Percentiles rank a stretch among this genome's conserved stretches.
These are phyloP conservation scores for Panzeria rudis DNA, from an alignment of 2,888 invertebrate species.

Conservation along the genomic window DNA sequence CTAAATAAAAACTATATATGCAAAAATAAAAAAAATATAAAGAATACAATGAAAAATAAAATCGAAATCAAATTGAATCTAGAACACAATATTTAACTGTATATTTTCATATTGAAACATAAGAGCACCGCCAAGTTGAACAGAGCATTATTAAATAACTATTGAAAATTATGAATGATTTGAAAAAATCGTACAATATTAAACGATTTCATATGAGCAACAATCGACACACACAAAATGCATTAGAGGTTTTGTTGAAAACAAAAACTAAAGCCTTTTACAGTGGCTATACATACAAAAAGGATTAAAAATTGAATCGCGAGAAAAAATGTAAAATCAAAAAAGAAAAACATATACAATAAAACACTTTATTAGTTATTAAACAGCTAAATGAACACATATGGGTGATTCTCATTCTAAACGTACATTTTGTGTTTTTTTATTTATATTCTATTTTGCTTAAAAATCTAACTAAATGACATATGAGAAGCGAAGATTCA, in stretches of 20 bases:
- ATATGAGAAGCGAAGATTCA: no score
- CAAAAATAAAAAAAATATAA: slow-evolving; percentile 35
- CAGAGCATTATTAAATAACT: slow-evolving; percentile 33
- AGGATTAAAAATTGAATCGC: slow-evolving; percentile 57
- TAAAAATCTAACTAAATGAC: no score
- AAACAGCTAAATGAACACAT: slow-evolving; percentile 36
- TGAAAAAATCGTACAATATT: slow-evolving; percentile 22
- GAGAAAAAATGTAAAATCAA: slow-evolving; percentile 10
- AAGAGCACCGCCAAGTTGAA: slow-evolving; percentile 6
- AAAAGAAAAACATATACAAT: slow-evolving; percentile 4
- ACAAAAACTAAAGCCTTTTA: slow-evolving; percentile 18
- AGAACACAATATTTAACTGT: slow-evolving; percentile 38
- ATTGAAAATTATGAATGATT: slow-evolving; percentile 45
- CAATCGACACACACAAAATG: slow-evolving; percentile 53
- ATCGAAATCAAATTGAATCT: slow-evolving; percentile 55
- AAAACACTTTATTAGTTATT: slow-evolving; percentile 56
- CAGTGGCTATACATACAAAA: slow-evolving; percentile 42
- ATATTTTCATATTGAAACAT: slow-evolving; percentile 43
- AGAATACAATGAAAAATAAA: slow-evolving; percentile 29
- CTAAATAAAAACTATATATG: slow-evolving; percentile 57
- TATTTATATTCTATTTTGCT: no score
- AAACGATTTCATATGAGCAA: slow-evolving; percentile 61
- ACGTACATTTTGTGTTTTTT: no score
- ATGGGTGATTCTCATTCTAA: no score
- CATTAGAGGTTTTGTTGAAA: slow-evolving; percentile 62